These are phyloP conservation scores for Ploceus nigricollis DNA, from an alignment of 2,113 vertebrate species.

Conservation along the genomic window DNA sequence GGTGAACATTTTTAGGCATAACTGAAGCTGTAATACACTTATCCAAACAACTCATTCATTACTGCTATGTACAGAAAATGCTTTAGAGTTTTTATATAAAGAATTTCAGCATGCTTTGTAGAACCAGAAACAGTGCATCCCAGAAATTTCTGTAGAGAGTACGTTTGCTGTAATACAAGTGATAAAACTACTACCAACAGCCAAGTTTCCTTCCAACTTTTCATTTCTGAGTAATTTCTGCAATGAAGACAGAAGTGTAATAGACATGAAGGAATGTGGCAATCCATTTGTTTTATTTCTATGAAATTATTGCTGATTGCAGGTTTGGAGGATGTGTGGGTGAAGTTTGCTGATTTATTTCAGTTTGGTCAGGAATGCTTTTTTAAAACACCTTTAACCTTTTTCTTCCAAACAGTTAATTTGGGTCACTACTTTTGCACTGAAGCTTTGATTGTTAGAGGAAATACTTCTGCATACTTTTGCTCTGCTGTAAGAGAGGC, in stretches of 20 bases:
- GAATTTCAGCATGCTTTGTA: not conserved
- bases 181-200: slow-evolving; percentile 52
- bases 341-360: slow-evolving; percentile 61
- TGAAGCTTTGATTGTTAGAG: slow-evolving; percentile 55
- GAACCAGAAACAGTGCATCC: slow-evolving; percentile 2
- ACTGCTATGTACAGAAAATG: not conserved
- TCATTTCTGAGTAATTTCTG: slow-evolving; percentile 68
- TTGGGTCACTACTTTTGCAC: slow-evolving; percentile 54
- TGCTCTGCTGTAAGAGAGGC: slow-evolving; percentile 59
- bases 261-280: slow-evolving; percentile 65
- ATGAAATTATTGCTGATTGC: slow-evolving; percentile 68
- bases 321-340: slow-evolving; percentile 44
- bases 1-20: not conserved
- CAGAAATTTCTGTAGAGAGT: not conserved
- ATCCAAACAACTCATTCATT: not conserved
- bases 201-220: slow-evolving; percentile 68
- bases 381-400: slow-evolving; percentile 66
- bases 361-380: slow-evolving; percentile 52
- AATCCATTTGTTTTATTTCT: slow-evolving; percentile 69
- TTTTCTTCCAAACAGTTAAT: slow-evolving; percentile 54
- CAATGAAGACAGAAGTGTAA: slow-evolving; percentile 64
- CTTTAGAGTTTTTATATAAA: not conserved
- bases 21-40: not conserved
- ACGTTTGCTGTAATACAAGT: slow-evolving; percentile 13
- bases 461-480: slow-evolving; percentile 67